These are phyloP conservation scores for Heteromyza rotundicornis DNA, from an alignment of 2,888 invertebrate genomes.

Conservation along the genomic window DNA sequence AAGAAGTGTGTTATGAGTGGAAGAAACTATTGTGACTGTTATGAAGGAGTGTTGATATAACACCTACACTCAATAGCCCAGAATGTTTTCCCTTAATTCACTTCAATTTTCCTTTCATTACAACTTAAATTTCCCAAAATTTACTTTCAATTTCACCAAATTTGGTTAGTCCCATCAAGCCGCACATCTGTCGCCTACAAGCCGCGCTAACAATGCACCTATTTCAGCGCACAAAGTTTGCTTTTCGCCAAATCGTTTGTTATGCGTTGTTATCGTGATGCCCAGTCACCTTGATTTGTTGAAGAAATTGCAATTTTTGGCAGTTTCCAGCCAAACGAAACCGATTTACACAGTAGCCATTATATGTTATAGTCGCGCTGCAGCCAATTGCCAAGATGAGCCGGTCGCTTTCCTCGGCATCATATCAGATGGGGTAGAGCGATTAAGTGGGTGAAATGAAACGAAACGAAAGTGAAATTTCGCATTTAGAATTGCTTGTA, in stretches of 20 bases:
- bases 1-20: too few species aligned
- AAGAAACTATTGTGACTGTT: too few species aligned
- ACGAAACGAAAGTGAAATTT: conserved; percentile 27
- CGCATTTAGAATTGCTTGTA: conserved; percentile 32
- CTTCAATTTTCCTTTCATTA: too few species aligned
- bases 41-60: too few species aligned
- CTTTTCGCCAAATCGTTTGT: conserved; percentile 35
- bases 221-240: not conserved
- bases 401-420: conserved; percentile 28
- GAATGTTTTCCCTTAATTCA: too few species aligned
- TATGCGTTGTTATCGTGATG: conserved; percentile 37
- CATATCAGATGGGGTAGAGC: conserved; percentile 23
- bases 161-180: too few species aligned
- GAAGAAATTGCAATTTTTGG: conserved; percentile 47
- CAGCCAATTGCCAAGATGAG: conserved; percentile 23
- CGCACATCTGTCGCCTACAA: not conserved
- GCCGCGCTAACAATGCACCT: not conserved
- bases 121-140: too few species aligned
- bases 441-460: not conserved
- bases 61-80: too few species aligned
- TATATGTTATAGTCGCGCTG: not conserved
- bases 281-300: conserved; percentile 39
- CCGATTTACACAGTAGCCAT: conserved; percentile 7
- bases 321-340: conserved; percentile 42
- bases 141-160: too few species aligned